A percentile compares a stretch with the other conserved stretches of the same genome.
Evolutionary conservation across 1,140 invertebrate species (phyloP).

Genomic region (Drosophila ironensis): DNA sequence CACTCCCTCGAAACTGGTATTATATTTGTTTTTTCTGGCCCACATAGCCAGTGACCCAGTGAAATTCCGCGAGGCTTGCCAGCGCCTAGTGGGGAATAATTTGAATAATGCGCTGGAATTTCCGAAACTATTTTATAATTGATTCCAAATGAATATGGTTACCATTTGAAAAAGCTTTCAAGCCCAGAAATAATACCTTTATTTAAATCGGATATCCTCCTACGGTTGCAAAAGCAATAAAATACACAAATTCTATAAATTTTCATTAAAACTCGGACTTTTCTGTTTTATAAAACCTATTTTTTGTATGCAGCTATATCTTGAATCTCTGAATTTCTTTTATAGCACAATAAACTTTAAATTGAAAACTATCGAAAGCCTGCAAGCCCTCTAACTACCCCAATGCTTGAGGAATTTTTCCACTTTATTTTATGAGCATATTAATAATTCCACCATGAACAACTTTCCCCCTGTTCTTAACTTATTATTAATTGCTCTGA

Average conservation of each 20-base stretch:
- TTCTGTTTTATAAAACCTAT: too few relatives aligned
- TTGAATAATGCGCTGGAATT: neutral
- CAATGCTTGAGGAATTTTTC: neutral
- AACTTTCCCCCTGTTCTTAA: conserved; percentile 15
- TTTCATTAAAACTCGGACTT: too few relatives aligned
- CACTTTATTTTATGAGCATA: neutral
- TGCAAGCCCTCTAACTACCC: too few relatives aligned
- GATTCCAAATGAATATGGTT: too few relatives aligned
- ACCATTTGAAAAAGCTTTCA: too few relatives aligned
- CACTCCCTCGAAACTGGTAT: conserved; percentile 7
- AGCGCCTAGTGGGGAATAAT: neutral
- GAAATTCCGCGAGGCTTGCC: neutral
- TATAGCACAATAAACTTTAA: neutral
- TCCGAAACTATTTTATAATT: neutral
- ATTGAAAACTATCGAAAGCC: too few relatives aligned
- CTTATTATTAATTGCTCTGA: conserved; percentile 44
- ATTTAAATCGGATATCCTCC: too few relatives aligned
- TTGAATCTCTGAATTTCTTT: neutral
- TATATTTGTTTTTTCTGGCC: conserved; percentile 16
- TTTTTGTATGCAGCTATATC: neutral
- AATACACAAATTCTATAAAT: too few relatives aligned
- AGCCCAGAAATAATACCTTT: too few relatives aligned
- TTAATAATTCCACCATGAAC: conserved; percentile 1
- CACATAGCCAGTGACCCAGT: conserved; percentile 27
- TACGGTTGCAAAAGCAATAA: too few relatives aligned